Conservation (phyloP, 2,888 invertebrate species). For the Cheilosia urbana region DNA sequence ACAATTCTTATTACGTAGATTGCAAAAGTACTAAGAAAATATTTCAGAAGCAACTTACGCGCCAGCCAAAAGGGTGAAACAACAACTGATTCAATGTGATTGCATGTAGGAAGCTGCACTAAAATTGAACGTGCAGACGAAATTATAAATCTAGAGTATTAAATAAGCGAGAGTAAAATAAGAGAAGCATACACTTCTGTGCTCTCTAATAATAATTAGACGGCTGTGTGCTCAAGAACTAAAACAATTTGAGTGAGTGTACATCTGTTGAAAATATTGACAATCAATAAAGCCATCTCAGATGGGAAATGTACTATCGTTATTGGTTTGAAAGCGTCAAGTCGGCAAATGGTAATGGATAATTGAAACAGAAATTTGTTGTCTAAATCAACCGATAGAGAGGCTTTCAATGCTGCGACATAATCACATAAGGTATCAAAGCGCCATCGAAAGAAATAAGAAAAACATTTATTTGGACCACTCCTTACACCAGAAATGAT, state of each 20-base stretch:
- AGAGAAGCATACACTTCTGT: background rate
- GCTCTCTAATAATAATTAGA: background rate
- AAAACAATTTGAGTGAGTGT: constrained; percentile 12
- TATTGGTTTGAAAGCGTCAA: too few relatives aligned
- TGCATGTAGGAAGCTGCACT: background rate
- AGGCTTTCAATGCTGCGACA: too few relatives aligned
- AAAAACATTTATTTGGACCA: too few relatives aligned
- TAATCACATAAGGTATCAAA: too few relatives aligned
- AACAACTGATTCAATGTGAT: too few relatives aligned
- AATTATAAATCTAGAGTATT: background rate
- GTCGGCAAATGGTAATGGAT: too few relatives aligned
- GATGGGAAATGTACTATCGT: too few relatives aligned
- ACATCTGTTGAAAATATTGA: background rate
- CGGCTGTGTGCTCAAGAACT: background rate
- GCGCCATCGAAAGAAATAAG: too few relatives aligned
- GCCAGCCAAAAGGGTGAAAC: background rate
- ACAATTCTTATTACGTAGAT: background rate
- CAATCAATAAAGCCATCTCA: too few relatives aligned
- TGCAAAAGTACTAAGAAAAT: background rate
- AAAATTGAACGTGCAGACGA: constrained; percentile 24
- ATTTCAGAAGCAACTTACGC: background rate
- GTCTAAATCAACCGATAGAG: too few relatives aligned
- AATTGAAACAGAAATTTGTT: too few relatives aligned
- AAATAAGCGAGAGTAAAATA: background rate
- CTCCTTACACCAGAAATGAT: too few relatives aligned